Evolutionary conservation across 2,888 invertebrate species (phyloP).

Genomic region (Amphipyra tragopoginis): DNA sequence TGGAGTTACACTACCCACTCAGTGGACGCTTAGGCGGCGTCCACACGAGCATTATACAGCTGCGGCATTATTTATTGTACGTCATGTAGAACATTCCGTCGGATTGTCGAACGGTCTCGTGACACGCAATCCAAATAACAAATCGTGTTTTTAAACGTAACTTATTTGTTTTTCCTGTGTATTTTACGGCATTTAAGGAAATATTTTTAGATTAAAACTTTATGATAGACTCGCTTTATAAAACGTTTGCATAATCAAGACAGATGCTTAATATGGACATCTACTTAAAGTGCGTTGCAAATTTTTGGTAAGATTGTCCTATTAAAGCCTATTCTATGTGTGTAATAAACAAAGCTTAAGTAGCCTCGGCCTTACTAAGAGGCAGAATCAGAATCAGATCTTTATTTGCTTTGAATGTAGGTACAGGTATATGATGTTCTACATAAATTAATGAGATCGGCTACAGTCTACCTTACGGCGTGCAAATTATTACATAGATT

Average conservation of each 20-base stretch:
- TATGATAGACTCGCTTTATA: constrained; percentile 34
- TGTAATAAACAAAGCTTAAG: neutral
- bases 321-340: constrained; percentile 28
- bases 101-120: constrained; percentile 69
- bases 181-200: constrained; percentile 56
- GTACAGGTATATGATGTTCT: too few relatives aligned
- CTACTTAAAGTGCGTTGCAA: constrained; percentile 17
- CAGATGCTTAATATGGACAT: constrained; percentile 31
- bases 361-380: too few relatives aligned
- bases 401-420: too few relatives aligned
- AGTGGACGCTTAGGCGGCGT: constrained; percentile 80
- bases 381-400: too few relatives aligned
- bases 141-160: constrained; percentile 65
- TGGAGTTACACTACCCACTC: constrained; percentile 87
- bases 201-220: constrained; percentile 46
- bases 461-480: too few relatives aligned
- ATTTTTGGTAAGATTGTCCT: constrained; percentile 29
- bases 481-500: too few relatives aligned
- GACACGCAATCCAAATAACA: constrained; percentile 70
- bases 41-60: constrained; percentile 67
- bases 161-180: constrained; percentile 58
- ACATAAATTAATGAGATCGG: too few relatives aligned
- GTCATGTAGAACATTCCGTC: constrained; percentile 66
- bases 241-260: constrained; percentile 38
- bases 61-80: constrained; percentile 65